phyloP scores from a whole-genome alignment of 1,140 invertebrate genomes.

The Gryon sp. region DNA sequence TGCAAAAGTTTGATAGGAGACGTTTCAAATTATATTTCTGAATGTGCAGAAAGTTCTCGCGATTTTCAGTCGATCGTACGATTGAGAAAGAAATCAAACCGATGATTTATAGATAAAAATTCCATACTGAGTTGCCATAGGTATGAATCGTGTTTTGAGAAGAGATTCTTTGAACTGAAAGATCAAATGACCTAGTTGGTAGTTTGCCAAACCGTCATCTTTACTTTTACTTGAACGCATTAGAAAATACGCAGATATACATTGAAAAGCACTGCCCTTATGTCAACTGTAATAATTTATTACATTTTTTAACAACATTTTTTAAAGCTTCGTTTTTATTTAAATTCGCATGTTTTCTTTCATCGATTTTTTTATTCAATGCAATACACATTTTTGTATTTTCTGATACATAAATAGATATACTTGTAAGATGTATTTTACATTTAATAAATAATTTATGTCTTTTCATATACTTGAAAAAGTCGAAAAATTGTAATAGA shows the following conservation, averaged over 20 bases:
- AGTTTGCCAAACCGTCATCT: constrained; percentile 62
- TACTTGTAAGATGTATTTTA: no score
- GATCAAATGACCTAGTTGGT: constrained; percentile 72
- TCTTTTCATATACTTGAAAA: no score
- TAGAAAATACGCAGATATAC: constrained; percentile 47
- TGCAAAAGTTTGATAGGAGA: no score
- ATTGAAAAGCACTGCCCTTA: constrained; percentile 1
- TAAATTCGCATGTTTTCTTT: neutral
- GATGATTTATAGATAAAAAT: constrained; percentile 48
- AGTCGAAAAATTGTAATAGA: no score
- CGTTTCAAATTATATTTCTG: no score
- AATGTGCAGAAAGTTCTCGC: constrained; percentile 9
- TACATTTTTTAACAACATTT: constrained; percentile 6
- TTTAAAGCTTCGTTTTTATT: neutral
- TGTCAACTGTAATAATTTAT: neutral
- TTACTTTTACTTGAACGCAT: constrained; percentile 41
- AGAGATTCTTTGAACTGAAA: constrained; percentile 51
- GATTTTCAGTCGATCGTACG: constrained; percentile 18
- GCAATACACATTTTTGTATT: no score
- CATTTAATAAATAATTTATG: no score
- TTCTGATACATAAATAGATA: no score
- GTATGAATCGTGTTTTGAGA: constrained; percentile 54
- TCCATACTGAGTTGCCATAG: constrained; percentile 20
- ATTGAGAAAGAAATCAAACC: constrained; percentile 33
- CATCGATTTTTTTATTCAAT: no score